Conservation (phyloP, 2,113 vertebrate species). For the Myrmecobius fasciatus region DNA sequence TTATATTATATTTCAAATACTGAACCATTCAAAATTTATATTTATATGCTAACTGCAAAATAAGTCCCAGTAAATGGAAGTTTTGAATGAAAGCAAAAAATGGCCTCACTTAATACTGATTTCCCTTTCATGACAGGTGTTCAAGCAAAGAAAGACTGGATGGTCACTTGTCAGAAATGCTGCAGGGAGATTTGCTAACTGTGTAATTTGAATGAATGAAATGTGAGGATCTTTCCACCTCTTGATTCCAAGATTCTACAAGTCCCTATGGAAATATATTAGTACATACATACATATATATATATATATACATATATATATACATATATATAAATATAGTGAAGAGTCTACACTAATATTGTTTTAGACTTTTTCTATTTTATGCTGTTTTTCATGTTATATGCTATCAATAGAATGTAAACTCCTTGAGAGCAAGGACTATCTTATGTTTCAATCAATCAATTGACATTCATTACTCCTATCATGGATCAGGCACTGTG, state of each 20-base stretch:
- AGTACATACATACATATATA: too few relatives aligned
- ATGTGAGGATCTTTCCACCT: background rate
- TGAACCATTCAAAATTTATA: background rate
- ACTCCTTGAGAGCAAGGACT: background rate
- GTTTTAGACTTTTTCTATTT: background rate
- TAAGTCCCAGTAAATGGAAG: background rate
- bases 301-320: too few relatives aligned
- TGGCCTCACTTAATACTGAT: background rate
- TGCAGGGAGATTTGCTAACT: background rate
- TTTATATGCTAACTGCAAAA: background rate
- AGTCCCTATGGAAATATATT: background rate
- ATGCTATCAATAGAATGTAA: background rate
- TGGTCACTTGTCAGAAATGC: background rate
- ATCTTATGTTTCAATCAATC: background rate
- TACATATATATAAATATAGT: too few relatives aligned
- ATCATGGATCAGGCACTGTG: background rate
- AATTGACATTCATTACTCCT: background rate
- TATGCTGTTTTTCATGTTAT: background rate
- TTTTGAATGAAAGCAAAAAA: background rate
- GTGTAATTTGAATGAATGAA: background rate
- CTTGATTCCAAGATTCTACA: background rate
- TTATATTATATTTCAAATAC: background rate
- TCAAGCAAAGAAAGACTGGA: background rate
- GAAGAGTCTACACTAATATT: background rate
- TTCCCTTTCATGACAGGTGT: background rate